Base-by-base conservation (phyloP, 2,888 invertebrate genomes). In the Clunio marinus region DNA sequence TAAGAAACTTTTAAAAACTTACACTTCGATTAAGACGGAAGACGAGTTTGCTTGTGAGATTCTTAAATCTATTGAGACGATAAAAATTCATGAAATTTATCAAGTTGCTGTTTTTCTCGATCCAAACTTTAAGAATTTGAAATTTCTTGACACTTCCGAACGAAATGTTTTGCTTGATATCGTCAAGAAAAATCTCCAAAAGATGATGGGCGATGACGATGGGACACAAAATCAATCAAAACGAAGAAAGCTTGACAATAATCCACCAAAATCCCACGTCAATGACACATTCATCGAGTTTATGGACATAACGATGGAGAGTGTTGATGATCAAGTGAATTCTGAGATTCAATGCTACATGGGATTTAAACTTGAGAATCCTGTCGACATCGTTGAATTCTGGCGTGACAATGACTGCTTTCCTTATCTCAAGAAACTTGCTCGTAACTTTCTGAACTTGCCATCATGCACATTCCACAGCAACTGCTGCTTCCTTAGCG, bases 111-210 rank as follows among this genome's bases (percentile, higher is more conserved):
- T 71, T 15, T 71, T 71, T 20, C 20, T 71, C 5, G 69, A 71
- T 63, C 71, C 71, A 7, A 71, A 71, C 57, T 71, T 71, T 32
- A 71, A 71, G 65, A 70, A 68, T 28, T 17, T 71, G 13, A 71
- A 71, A 69, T 71, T 71, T 57, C 62, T 71, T 25, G 66, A 60
- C 20, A 55, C 65, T 24, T 22, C 28, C 8, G 71, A 71, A 65
- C 62, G 70, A 0, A 63, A 58, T 10, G 25, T 17, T 10, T 58
- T 70, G 4, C 37, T 70, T 8, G 58, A 70, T n/a, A 58, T 37
- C n/a, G 68, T 68, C 10, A 32, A 22, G 17, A 68, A 58, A 22
- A 58, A 68, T 41, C 58, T 68, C 25, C 28, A 46, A 22, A 57
- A 58, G n/a, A 10, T 58, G 37, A 57, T 68, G 13, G 35, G 10